These are phyloP conservation scores for Nestor notabilis DNA, from an alignment of 2,113 vertebrate genomes.

Conservation along the genomic window DNA sequence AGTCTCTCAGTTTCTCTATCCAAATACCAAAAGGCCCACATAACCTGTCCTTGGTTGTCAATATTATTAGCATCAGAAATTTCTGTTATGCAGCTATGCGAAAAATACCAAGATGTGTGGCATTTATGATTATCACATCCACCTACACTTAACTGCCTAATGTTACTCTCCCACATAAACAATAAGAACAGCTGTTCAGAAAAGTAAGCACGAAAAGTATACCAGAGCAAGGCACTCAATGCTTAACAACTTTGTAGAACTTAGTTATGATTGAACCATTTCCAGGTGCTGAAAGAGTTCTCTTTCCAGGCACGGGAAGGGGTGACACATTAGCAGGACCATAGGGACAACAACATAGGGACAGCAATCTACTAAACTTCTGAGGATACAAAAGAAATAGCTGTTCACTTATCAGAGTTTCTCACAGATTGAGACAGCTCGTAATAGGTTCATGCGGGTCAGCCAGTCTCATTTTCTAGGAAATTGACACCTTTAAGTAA, in stretches of 20 bases:
- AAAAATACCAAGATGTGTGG: background rate
- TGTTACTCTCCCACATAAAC: background rate
- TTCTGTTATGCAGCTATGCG: fast-evolving
- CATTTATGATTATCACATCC: background rate
- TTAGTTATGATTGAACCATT: background rate
- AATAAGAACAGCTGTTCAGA: background rate
- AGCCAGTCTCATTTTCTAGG: background rate
- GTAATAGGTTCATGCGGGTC: background rate
- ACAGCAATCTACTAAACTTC: background rate
- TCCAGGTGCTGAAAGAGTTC: background rate
- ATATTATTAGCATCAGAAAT: background rate
- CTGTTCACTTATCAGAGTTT: background rate
- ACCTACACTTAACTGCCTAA: background rate
- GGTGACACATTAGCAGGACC: background rate
- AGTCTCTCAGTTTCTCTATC: background rate
- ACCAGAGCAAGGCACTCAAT: fast-evolving
- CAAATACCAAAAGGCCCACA: background rate
- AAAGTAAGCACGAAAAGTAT: background rate
- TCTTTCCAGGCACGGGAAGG: background rate
- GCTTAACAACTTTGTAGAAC: background rate
- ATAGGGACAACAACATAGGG: background rate
- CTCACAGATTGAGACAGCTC: background rate
- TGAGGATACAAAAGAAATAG: background rate
- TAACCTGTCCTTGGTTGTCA: background rate
- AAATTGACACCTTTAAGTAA: background rate